A percentile compares a stretch with the other conserved stretches of the same genome.
phyloP scores from a whole-genome alignment of 2,888 invertebrate genomes.

The Tiliacea citrago region DNA sequence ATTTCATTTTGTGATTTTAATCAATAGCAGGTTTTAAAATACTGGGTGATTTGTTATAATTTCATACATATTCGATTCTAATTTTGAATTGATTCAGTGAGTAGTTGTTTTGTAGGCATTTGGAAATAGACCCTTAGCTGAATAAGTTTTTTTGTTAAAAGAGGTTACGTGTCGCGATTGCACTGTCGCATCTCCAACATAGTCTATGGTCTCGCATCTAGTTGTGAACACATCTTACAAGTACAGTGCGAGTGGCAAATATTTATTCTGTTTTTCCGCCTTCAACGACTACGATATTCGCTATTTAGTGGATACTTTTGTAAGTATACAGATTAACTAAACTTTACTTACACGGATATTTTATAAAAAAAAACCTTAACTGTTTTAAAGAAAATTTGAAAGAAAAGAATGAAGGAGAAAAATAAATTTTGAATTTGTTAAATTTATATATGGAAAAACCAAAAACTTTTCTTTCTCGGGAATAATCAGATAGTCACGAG shows the following conservation, averaged over 20 bases:
- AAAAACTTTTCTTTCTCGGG: neutral
- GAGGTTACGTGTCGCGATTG: neutral
- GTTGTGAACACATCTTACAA: conserved; percentile 34
- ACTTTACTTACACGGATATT: neutral
- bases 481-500: neutral
- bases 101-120: neutral
- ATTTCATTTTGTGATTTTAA: neutral
- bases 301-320: conserved; percentile 5
- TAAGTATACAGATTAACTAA: neutral
- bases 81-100: neutral
- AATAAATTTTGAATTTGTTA: too few relatives aligned
- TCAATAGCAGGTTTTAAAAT: neutral
- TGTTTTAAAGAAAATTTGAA: neutral
- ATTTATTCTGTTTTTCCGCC: conserved; percentile 54
- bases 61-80: neutral
- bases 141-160: neutral
- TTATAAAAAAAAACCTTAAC: neutral
- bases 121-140: neutral
- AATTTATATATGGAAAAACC: neutral
- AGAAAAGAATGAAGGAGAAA: too few relatives aligned
- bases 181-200: conserved; percentile 12
- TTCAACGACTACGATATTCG: neutral
- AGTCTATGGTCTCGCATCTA: conserved; percentile 47
- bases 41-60: neutral
- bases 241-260: conserved; percentile 31